Evolutionary conservation across 2,888 invertebrate species (phyloP).

Genomic region (Limnephilus rhombicus): DNA sequence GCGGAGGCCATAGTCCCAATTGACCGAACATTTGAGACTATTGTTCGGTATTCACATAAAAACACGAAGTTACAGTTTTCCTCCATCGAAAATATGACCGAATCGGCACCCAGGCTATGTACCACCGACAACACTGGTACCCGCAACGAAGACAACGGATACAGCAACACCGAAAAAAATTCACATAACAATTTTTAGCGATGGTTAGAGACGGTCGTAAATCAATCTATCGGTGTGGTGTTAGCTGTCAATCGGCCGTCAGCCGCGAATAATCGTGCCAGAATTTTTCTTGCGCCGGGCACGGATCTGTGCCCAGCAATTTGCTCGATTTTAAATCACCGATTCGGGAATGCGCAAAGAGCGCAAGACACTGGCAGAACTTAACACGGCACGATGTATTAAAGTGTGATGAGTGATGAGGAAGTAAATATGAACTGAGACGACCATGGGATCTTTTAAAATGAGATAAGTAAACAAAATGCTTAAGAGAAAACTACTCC

Average conservation of each 20-base stretch:
- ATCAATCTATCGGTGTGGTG: slow-evolving; percentile 56
- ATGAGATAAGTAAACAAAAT: background rate
- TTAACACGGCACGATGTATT: background rate
- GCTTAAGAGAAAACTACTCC: background rate
- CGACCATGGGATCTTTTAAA: background rate
- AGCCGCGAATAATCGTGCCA: slow-evolving; percentile 28
- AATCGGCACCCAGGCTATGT: background rate
- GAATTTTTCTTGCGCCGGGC: background rate
- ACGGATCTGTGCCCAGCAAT: slow-evolving; percentile 2
- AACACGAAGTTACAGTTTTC: background rate
- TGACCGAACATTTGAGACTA: too few species aligned
- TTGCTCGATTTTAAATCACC: slow-evolving; percentile 35
- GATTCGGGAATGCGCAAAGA: slow-evolving; percentile 3
- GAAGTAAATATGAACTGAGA: background rate
- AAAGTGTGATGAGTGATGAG: background rate
- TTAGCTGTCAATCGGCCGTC: slow-evolving; percentile 55
- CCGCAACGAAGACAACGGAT: slow-evolving; percentile 31
- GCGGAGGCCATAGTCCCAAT: too few species aligned
- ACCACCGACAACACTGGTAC: background rate
- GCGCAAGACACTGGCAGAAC: background rate
- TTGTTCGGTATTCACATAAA: too few species aligned
- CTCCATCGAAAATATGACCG: background rate
- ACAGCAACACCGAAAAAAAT: slow-evolving; percentile 16
- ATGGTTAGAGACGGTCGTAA: slow-evolving; percentile 47
- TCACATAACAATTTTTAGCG: slow-evolving; percentile 51